These are phyloP conservation scores for Batillaria attramentaria DNA, from an alignment of 1,140 invertebrate species.

Conservation along the genomic window DNA sequence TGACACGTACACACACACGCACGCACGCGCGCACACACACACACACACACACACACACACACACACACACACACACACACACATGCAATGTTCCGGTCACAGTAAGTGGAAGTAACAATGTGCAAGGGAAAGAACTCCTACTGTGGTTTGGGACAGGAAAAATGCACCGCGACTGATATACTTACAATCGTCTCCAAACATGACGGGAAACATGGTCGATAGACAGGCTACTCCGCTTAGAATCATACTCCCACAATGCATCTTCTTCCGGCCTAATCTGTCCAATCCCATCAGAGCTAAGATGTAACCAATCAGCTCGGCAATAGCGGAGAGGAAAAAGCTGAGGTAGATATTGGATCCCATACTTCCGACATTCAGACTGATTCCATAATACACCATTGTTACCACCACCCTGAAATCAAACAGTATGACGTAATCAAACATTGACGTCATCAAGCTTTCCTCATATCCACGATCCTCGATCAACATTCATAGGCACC, in stretches of 20 bases:
- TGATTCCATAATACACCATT: slow-evolving; percentile 79
- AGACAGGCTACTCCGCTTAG: slow-evolving; percentile 54
- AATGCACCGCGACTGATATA: background rate
- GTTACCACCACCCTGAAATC: slow-evolving; percentile 77
- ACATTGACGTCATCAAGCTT: background rate
- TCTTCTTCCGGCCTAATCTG: slow-evolving; percentile 48
- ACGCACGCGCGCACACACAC: background rate
- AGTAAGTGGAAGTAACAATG: background rate
- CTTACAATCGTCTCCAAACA: slow-evolving; percentile 20
- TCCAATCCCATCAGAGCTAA: slow-evolving; percentile 74
- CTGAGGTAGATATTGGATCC: slow-evolving; percentile 64
- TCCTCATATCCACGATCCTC: background rate
- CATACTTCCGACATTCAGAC: slow-evolving; percentile 58
- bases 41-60: background rate
- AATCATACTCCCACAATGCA: slow-evolving; percentile 49
- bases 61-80: background rate
- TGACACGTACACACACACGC: background rate
- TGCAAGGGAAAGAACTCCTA: background rate
- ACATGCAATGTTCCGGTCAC: background rate
- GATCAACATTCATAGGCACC: background rate
- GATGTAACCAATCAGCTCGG: slow-evolving; percentile 83
- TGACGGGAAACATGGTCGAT: slow-evolving; percentile 46
- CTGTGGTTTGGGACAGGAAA: background rate
- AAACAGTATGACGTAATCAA: background rate
- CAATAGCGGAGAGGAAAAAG: slow-evolving; percentile 74